Base-by-base conservation (phyloP, 2,113 vertebrate species). In the Geothlypis trichas region DNA sequence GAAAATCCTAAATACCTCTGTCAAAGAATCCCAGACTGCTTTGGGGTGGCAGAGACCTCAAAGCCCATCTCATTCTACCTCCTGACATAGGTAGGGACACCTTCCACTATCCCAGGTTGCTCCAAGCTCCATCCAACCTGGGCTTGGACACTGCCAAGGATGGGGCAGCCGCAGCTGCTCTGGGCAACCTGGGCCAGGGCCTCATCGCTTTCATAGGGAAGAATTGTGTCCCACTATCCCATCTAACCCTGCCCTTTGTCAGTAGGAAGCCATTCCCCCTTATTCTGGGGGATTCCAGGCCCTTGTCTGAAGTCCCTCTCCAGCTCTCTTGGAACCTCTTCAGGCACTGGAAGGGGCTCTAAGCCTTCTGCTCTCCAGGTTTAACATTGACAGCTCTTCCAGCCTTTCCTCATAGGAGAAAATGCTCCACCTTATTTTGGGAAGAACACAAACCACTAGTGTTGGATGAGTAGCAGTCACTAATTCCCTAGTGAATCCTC, bases 91-190 rank as follows among this genome's bases (percentile, higher is more conserved):
- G 26, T 2, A 51, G 42, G 16, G 20, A 51, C 13, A 58, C 16
- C 10, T 67, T 49, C 31, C 52, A 51, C 31, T 58, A 11, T 4
- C 10, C 30, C 35, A 75, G 51, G 33, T 15, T 54, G 23, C 57
- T 47, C n/a, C n/a, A 62, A 62, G 23, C 84, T 28, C 23, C 0
- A 0, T n/a, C 65, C n/a, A 47, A 0, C 23, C 13, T 55, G 19
- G 10, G 3, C 33, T 33, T 59, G 63, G 9, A 69, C 11, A 44
- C 33, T 52, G 13, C 46, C 55, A 54, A 55, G 4, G 2, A 54
- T 39, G 55, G 28, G 31, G 14, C 44, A 76, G 52, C 35, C 72
- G 42, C 51, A 58, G 52, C 26, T 42, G 8, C 35, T 58, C 35
- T 84, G 35, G 35, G 35, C 24, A 51, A 0, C 5, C 31, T 42